A percentile compares a stretch with the other conserved stretches of the same genome.
phyloP scores from a whole-genome alignment of 2,888 invertebrate genomes.

The Polietes domitor region DNA sequence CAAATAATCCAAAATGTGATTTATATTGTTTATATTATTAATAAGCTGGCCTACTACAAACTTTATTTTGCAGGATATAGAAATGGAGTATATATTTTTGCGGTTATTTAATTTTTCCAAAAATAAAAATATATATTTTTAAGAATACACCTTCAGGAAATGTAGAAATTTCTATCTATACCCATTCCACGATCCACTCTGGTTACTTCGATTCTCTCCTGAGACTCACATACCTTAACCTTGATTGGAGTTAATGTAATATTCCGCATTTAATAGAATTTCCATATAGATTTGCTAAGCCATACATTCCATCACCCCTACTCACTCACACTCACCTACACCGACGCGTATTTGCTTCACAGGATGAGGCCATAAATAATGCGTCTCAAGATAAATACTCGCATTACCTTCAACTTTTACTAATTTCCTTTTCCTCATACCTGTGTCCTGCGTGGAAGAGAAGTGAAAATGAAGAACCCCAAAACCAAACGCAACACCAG shows the following conservation, averaged over 20 bases:
- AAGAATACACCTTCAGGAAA: too few species aligned
- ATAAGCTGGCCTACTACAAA: too few species aligned
- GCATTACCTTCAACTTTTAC: constrained; percentile 36
- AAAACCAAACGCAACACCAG: background rate
- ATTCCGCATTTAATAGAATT: constrained; percentile 25
- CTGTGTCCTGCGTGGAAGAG: background rate
- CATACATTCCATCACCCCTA: background rate
- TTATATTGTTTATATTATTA: too few species aligned
- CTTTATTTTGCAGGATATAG: too few species aligned
- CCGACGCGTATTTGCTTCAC: background rate
- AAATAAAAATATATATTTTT: too few species aligned
- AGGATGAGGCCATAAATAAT: constrained; percentile 27
- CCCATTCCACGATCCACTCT: too few species aligned
- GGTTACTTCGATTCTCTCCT: background rate
- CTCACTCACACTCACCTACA: background rate
- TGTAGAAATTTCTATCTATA: too few species aligned
- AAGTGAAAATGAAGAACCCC: background rate
- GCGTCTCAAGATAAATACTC: constrained; percentile 34
- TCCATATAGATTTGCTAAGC: background rate
- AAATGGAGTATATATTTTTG: too few species aligned
- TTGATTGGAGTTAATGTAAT: constrained; percentile 6
- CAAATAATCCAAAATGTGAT: too few species aligned
- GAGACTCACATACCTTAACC: constrained; percentile 2
- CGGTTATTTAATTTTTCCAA: too few species aligned
- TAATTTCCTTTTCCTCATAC: constrained; percentile 24